These are phyloP conservation scores for Corvus moneduloides DNA, from an alignment of 2,113 vertebrate genomes.

Conservation along the genomic window DNA sequence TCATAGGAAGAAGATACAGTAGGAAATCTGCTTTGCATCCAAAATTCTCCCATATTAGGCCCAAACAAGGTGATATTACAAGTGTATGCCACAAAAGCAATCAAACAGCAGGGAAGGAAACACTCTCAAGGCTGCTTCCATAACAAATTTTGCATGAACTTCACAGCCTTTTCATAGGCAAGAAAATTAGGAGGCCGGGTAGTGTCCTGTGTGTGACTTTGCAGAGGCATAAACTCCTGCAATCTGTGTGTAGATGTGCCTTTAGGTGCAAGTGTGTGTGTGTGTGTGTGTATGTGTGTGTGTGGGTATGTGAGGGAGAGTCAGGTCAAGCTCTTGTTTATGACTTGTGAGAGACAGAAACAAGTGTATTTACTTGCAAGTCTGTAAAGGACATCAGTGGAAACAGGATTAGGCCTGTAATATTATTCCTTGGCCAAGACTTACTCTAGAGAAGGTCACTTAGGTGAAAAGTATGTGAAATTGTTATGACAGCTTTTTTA, in stretches of 20 bases:
- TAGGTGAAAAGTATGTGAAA: conserved; percentile 32
- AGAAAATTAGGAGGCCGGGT: background rate
- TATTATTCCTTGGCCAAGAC: conserved; percentile 10
- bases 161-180: background rate
- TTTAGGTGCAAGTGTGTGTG: background rate
- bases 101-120: background rate
- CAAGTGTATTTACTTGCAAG: conserved; percentile 9
- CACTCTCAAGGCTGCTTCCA: background rate
- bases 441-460: background rate
- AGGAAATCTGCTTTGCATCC: background rate
- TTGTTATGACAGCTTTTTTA: conserved; percentile 33
- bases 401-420: conserved; percentile 39
- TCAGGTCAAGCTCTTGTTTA: background rate
- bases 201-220: background rate
- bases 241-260: background rate
- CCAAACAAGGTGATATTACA: background rate
- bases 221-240: background rate
- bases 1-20: background rate
- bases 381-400: conserved; percentile 16
- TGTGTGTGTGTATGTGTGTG: too few species aligned
- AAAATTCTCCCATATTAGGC: background rate
- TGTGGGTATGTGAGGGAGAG: background rate
- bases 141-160: background rate
- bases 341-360: conserved; percentile 10
- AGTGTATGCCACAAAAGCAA: background rate